A percentile compares a stretch with the other conserved stretches of the same genome.
These are phyloP conservation scores for Bradynema listronoti DNA, from an alignment of 1,140 invertebrate species.

Conservation along the genomic window DNA sequence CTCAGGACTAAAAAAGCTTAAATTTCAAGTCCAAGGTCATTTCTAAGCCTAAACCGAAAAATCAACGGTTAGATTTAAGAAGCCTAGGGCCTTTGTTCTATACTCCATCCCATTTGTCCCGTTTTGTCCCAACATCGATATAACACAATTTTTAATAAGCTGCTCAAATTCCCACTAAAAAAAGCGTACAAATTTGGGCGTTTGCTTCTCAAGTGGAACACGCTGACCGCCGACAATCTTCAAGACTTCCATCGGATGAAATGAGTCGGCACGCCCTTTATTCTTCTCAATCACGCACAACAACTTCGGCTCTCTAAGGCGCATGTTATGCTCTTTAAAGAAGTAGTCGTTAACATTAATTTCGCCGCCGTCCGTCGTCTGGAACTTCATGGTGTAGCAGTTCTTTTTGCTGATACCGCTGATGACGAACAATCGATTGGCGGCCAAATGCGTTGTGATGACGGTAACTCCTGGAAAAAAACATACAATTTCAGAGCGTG, in stretches of 20 bases:
- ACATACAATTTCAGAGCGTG: too few species aligned
- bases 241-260: constrained; percentile 9
- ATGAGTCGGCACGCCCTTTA: constrained; percentile 10
- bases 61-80: too few species aligned
- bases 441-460: constrained; percentile 5
- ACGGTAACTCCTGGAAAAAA: constrained; percentile 12
- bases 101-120: too few species aligned
- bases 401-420: constrained; percentile 10
- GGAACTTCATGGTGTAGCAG: neutral
- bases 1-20: too few species aligned
- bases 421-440: neutral
- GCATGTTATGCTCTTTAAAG: constrained; percentile 4
- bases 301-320: constrained; percentile 4
- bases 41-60: too few species aligned
- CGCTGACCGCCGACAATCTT: constrained; percentile 12
- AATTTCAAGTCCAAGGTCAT: too few species aligned
- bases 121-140: too few species aligned
- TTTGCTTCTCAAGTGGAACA: constrained; percentile 11
- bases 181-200: constrained; percentile 1
- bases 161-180: too few species aligned
- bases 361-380: constrained; percentile 1
- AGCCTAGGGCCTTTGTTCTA: too few species aligned
- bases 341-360: constrained; percentile 14
- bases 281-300: constrained; percentile 14
- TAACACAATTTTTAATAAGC: too few species aligned